These are phyloP conservation scores for Drepana arcuata DNA, from an alignment of 1,140 invertebrate species.

Conservation along the genomic window DNA sequence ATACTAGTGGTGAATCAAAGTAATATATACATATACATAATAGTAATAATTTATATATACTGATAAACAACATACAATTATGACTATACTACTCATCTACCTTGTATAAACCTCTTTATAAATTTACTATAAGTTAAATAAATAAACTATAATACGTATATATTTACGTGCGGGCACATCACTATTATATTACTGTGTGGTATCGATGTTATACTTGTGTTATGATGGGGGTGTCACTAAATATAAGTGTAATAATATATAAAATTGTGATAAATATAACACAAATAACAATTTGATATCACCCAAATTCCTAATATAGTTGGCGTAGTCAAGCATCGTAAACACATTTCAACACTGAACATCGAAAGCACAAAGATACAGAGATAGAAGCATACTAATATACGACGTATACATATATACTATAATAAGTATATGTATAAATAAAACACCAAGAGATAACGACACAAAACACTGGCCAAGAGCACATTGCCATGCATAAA, in stretches of 20 bases:
- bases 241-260: neutral
- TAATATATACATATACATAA: too few species aligned
- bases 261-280: conserved; percentile 1
- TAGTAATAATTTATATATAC: too few species aligned
- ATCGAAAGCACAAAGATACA: conserved; percentile 56
- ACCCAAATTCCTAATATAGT: conserved; percentile 65
- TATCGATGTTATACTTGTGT: neutral
- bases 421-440: conserved; percentile 19
- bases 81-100: conserved; percentile 61
- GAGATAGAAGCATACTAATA: conserved; percentile 34
- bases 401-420: too few species aligned
- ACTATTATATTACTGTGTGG: neutral
- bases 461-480: conserved; percentile 51
- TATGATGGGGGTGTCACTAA: neutral
- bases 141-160: conserved; percentile 14
- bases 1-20: conserved; percentile 41
- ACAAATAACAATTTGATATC: conserved; percentile 58
- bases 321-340: conserved; percentile 45
- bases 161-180: neutral
- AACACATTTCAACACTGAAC: conserved; percentile 55
- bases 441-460: conserved; percentile 48
- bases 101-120: conserved; percentile 69
- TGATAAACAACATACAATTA: conserved; percentile 42
- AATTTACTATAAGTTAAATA: conserved; percentile 48
- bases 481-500: conserved; percentile 35